Percentiles rank a stretch among this genome's conserved stretches.
phyloP scores from a whole-genome alignment of 2,888 invertebrate genomes.

The Eulithis prunata region DNA sequence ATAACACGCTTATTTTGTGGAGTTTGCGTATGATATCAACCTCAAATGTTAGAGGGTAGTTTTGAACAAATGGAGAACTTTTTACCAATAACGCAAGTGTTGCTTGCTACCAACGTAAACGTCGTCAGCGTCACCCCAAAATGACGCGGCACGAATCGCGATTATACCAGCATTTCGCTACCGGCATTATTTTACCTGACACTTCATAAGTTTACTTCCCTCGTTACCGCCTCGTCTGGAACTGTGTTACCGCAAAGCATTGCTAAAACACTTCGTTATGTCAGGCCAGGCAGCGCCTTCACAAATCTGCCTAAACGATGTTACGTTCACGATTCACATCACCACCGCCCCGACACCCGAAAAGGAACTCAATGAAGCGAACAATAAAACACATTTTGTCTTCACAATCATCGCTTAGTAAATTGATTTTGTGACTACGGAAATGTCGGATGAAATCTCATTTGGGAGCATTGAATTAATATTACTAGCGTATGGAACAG shows the following conservation, averaged over 20 bases:
- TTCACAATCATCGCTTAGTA: constrained; percentile 22
- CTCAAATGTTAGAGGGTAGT: too few species aligned
- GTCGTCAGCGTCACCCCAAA: too few species aligned
- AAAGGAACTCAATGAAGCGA: constrained; percentile 24
- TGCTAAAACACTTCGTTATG: constrained; percentile 37
- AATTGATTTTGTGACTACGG: constrained; percentile 38
- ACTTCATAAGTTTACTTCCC: constrained; percentile 8
- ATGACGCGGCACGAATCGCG: too few species aligned
- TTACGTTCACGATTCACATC: constrained; percentile 37
- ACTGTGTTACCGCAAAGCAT: constrained; percentile 33
- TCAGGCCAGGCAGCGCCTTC: constrained; percentile 46
- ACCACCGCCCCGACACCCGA: constrained; percentile 21
- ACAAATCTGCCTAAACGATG: constrained; percentile 47
- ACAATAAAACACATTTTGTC: constrained; percentile 32
- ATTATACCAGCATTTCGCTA: not conserved
- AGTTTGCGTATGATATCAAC: too few species aligned
- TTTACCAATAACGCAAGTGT: too few species aligned
- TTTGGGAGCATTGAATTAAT: too few species aligned
- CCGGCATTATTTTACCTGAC: constrained; percentile 7
- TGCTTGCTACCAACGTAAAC: too few species aligned
- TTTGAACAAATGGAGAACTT: too few species aligned
- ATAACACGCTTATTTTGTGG: too few species aligned
- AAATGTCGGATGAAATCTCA: constrained; percentile 28
- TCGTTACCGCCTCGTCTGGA: constrained; percentile 6
- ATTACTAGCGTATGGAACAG: too few species aligned